Conservation (phyloP, 1,140 invertebrate genomes). For the Drosophila saltans region DNA sequence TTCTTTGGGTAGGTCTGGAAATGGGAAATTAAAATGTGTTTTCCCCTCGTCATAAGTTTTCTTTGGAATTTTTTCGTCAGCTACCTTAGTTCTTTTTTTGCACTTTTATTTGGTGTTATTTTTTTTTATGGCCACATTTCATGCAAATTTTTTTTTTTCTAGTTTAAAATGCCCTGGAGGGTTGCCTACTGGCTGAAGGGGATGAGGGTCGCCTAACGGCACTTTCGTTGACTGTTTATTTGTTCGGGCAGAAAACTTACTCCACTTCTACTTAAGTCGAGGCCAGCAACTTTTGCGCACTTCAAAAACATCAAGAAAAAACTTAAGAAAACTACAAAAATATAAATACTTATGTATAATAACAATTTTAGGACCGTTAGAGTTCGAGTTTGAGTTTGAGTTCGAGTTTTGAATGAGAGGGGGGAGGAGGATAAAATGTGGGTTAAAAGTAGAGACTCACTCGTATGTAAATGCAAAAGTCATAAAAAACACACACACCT, state of each 20-base stretch:
- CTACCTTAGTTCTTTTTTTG: slow-evolving; percentile 26
- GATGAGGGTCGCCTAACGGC: slow-evolving; percentile 57
- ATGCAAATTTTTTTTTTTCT: slow-evolving; percentile 47
- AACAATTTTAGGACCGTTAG: slow-evolving; percentile 72
- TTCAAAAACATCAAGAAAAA: slow-evolving; percentile 52
- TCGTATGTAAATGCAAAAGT: slow-evolving; percentile 49
- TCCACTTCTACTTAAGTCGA: slow-evolving; percentile 56
- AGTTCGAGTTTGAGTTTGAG: slow-evolving; percentile 37
- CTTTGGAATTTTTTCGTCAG: slow-evolving; percentile 20
- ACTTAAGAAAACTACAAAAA: slow-evolving; percentile 50
- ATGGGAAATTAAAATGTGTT: slow-evolving; percentile 14
- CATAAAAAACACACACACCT: slow-evolving; percentile 54
- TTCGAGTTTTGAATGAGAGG: background rate
- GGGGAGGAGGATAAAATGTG: slow-evolving; percentile 51
- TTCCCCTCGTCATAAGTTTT: slow-evolving; percentile 9
- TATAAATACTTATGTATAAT: slow-evolving; percentile 71
- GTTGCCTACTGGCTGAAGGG: slow-evolving; percentile 15
- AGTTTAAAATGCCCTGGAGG: slow-evolving; percentile 33
- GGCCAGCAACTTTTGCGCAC: slow-evolving; percentile 57
- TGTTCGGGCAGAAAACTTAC: slow-evolving; percentile 40
- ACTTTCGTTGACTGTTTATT: slow-evolving; percentile 50
- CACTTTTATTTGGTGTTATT: background rate
- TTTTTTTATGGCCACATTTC: slow-evolving; percentile 40
- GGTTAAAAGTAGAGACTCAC: slow-evolving; percentile 46
- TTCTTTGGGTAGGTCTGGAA: slow-evolving; percentile 47